Evolutionary conservation across 2,113 vertebrate genomes (phyloP).

Genomic region (Mobula hypostoma): DNA sequence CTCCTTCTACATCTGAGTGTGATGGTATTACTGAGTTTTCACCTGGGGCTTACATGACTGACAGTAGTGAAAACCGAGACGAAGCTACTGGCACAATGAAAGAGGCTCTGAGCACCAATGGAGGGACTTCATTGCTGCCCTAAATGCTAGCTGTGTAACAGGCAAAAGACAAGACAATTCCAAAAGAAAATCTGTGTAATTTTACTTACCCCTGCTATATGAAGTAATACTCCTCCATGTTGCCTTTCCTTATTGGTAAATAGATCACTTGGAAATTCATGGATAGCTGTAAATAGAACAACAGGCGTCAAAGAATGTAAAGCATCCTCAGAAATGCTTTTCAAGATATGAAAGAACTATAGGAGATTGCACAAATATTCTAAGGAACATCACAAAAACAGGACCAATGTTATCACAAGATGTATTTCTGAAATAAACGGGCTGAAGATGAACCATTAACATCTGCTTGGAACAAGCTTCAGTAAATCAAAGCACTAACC

Average conservation of each 20-base stretch:
- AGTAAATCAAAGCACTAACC: background rate
- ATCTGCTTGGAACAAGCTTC: background rate
- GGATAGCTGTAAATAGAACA: constrained; percentile 71
- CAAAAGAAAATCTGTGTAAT: background rate
- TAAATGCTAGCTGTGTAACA: too few species aligned
- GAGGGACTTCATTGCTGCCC: too few species aligned
- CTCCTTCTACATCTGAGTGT: too few species aligned
- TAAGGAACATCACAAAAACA: background rate
- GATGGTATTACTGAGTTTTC: too few species aligned
- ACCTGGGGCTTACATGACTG: too few species aligned
- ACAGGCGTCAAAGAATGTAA: background rate
- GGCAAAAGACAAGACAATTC: too few species aligned
- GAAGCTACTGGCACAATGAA: too few species aligned
- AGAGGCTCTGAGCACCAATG: too few species aligned
- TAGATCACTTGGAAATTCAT: constrained; percentile 85
- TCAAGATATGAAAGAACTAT: background rate
- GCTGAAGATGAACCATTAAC: background rate
- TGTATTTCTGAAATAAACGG: background rate
- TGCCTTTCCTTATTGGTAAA: constrained; percentile 79
- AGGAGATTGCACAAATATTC: background rate
- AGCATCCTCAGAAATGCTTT: background rate
- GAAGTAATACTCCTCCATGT: constrained; percentile 77
- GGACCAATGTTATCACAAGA: background rate
- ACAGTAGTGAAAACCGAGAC: too few species aligned
- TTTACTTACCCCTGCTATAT: constrained; percentile 80